Evolutionary conservation across 1,140 invertebrate genomes (phyloP), one percentile per base, ranked within the genome.

Genomic region (Physella acuta): DNA sequence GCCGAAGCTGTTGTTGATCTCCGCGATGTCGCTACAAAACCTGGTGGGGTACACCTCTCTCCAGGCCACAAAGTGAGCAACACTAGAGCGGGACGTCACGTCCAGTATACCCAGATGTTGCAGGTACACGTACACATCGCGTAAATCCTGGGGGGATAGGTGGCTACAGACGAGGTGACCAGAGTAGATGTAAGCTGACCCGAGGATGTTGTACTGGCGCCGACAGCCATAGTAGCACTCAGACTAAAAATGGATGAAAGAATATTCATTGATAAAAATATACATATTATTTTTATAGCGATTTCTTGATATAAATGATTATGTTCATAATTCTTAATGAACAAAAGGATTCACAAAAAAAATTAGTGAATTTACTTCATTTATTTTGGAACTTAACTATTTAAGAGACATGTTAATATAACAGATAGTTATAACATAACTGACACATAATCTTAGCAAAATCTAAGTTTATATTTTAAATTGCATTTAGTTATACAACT

Each of bases 111-210:
- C 77, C 70, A 84, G 78, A 66, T 83, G 77, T 44, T 77, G 74
- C 0, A 82, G 66, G 60, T 82, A 85, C 34, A 82, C 69, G 39
- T 78, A 67, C 5, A 85, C 67, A 69, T 84, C 82, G 17, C 71
- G 33, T 4, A 85, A 71, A 65, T 85, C 83, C n/a, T 75, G 76
- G 3, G 73, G 65, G 2, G 77, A 68, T 36, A 86, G 70, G 73
- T 86, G 85, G 55, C 76, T 83, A 65, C 79, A 76, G 28, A 85
- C 63, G 63, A 86, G 71, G 56, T 84, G 82, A 63, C 84, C 85
- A 84, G 85, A 76, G 73, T 86, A 85, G 70, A 82, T 85, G 16
- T 84, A 66, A 71, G 79, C 78, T 24, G 81, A 79, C n/a, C 85
- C 85, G 31, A 86, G 66, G 31, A 86, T 83, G 31, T 76, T 79